Base-by-base conservation (phyloP, 2,888 invertebrate genomes). In the Anoplius nigerrimus region DNA sequence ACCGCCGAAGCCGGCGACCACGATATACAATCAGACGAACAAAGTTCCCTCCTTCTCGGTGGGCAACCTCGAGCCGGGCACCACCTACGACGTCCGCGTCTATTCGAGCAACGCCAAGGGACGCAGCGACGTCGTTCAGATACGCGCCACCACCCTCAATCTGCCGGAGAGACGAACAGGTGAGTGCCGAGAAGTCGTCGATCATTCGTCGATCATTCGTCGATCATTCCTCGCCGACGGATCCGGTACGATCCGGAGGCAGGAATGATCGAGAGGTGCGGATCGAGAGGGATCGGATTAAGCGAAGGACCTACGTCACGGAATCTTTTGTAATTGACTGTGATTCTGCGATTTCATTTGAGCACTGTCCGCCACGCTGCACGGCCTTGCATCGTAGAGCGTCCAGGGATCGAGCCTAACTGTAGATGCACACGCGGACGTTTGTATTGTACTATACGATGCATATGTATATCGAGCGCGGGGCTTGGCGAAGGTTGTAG, bases 21-120 rank as follows among this genome's bases (percentile, higher is more conserved):
- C 91, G 72, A 90, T 92, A 45, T 90, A 91, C 87, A 92, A 92
- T 84, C 90, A 91, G 69, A 91, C 92, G 48, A 90, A 90, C 75
- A 89, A 90, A 69, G 86, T 90, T 71, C 93, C 94, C 18, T 90
- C 91, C 77, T 94, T 95, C 88, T 91, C 92, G 72, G 92, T 94
- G 63, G 90, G 90, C 71, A 93, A 93, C 46, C 89, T 95, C 78
- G 92, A 93, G 76, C 92, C 94, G 8, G 94, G 94, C 52, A 90
- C 92, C 73, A 92, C 91, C 55, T 94, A 94, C 89, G 92, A 93
- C 81, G 91, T 94, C 66, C 91, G 91, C 71, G 88, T 95, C 68
- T 93, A 93, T 79, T 93, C 94, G 52, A 91, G 92, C 84, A 95
- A 95, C 87, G 91, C 90, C 82, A 95, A 94, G 85, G 95, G 95